Evolutionary conservation across 2,113 vertebrate species (phyloP).

Genomic region (Corythoichthys haematopterus): DNA sequence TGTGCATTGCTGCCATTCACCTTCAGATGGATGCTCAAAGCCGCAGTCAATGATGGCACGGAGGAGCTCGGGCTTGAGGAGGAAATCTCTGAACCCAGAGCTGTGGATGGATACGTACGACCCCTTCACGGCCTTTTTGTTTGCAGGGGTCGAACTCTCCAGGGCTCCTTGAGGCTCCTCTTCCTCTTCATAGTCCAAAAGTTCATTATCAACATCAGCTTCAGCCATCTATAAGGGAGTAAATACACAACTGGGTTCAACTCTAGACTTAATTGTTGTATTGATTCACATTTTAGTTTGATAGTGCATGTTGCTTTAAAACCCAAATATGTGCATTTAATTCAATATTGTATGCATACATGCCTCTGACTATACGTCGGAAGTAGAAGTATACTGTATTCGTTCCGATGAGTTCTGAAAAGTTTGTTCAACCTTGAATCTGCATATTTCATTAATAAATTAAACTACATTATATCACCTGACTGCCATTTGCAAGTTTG

Average conservation of each 20-base stretch:
- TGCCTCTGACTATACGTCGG: no score
- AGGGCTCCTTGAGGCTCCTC: conserved; percentile 81
- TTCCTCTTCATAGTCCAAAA: conserved; percentile 85
- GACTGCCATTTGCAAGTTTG: no score
- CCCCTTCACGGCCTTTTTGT: conserved; percentile 85
- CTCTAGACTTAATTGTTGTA: neutral
- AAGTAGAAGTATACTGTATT: no score
- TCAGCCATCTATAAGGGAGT: conserved; percentile 72
- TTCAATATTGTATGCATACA: no score
- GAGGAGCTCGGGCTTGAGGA: conserved; percentile 84
- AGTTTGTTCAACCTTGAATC: no score
- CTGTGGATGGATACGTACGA: conserved; percentile 90
- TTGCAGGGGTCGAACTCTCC: conserved; percentile 63
- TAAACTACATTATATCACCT: no score
- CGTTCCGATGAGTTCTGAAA: no score
- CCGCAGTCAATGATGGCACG: conserved; percentile 86
- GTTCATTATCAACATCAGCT: conserved; percentile 81
- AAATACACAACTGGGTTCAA: neutral
- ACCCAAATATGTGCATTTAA: no score
- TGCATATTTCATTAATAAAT: no score
- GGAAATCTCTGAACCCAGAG: conserved; percentile 85
- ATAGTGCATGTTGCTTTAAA: neutral
- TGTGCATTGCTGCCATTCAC: conserved; percentile 42
- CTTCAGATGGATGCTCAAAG: conserved; percentile 86
- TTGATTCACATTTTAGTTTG: neutral